Conservation (phyloP, 1,140 invertebrate genomes). For the Scylla paramamosain region DNA sequence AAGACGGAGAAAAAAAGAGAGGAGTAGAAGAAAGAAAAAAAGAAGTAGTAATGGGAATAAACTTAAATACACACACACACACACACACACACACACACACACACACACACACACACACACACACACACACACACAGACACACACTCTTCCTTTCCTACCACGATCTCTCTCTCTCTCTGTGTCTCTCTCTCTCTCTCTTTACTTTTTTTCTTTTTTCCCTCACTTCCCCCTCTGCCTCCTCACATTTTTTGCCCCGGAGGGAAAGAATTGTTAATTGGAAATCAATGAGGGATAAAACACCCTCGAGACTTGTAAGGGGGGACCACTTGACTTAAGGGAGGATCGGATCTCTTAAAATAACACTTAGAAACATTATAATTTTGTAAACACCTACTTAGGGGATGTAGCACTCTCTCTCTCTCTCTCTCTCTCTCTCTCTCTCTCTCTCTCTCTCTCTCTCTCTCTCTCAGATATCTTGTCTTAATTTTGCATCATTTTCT, state of each 20-base stretch:
- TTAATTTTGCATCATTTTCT: background rate
- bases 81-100: background rate
- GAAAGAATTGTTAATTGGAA: constrained; percentile 69
- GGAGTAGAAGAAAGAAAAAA: too few relatives aligned
- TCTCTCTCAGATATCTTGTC: background rate
- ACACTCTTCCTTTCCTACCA: background rate
- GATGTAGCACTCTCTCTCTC: background rate
- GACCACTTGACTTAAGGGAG: background rate
- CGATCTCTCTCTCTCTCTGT: background rate
- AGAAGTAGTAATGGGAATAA: too few relatives aligned
- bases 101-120: background rate
- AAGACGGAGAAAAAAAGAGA: too few relatives aligned
- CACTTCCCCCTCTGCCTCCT: background rate
- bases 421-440: background rate
- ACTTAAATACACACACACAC: background rate
- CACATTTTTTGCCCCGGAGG: background rate
- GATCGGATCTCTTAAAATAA: background rate
- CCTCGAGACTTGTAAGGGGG: constrained; percentile 34
- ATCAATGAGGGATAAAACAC: constrained; percentile 71
- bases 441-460: background rate
- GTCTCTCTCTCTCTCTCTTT: constrained; percentile 17
- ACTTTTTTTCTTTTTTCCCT: constrained; percentile 1
- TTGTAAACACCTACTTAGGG: background rate
- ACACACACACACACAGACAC: background rate
- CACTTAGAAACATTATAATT: background rate